Percentiles rank a stretch among this genome's conserved stretches.
These are phyloP conservation scores for Sebastes taczanowskii DNA, from an alignment of 2,797 vertebrate genomes.

Conservation along the genomic window DNA sequence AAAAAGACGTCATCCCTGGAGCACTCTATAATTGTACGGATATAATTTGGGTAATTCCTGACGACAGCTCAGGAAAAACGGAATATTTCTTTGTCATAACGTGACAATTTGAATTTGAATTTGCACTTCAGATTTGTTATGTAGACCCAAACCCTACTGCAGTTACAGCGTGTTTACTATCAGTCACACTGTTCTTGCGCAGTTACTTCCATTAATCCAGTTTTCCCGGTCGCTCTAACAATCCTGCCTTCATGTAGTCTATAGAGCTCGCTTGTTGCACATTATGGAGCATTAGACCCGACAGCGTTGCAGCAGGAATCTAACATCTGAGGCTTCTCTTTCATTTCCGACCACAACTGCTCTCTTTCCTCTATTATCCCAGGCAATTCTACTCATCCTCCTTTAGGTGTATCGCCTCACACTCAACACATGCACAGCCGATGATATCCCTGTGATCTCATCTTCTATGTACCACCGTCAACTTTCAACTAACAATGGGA, in stretches of 20 bases:
- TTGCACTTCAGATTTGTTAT: constrained; percentile 5
- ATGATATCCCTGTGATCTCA: constrained; percentile 41
- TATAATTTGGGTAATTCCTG: constrained; percentile 3
- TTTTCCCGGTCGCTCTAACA: constrained; percentile 36
- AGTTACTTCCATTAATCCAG: constrained; percentile 23
- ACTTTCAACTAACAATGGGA: constrained; percentile 56
- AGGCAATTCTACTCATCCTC: constrained; percentile 72
- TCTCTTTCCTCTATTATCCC: constrained; percentile 67
- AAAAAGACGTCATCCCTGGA: no score
- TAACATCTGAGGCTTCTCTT: constrained; percentile 72
- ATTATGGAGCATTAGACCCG: constrained; percentile 31
- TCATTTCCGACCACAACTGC: constrained; percentile 79
- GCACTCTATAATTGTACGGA: not conserved
- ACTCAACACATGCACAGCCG: constrained; percentile 39
- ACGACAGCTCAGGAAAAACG: not conserved
- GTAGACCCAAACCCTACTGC: not conserved
- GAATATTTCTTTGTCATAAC: not conserved
- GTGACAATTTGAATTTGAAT: constrained; percentile 3
- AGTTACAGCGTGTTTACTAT: constrained; percentile 1
- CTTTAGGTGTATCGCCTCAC: constrained; percentile 65
- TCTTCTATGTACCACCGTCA: constrained; percentile 35
- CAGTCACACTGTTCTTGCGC: not conserved
- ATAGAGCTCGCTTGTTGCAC: constrained; percentile 29
- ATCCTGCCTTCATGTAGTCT: constrained; percentile 31
- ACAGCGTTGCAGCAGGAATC: constrained; percentile 44